Conservation (phyloP, 2,113 vertebrate species). For the Dolichotis patagonum region DNA sequence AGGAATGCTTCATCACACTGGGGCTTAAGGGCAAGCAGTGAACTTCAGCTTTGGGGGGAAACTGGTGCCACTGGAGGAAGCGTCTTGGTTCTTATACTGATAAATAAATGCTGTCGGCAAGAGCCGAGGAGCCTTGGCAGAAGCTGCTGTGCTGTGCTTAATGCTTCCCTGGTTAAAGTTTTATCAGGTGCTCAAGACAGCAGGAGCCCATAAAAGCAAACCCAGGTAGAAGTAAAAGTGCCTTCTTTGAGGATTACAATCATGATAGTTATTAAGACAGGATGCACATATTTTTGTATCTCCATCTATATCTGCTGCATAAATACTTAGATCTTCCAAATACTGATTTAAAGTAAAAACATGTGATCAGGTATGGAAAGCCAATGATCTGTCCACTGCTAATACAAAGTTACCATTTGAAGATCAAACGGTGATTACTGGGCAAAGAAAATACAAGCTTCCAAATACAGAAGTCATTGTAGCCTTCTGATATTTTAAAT, state of each 20-base stretch:
- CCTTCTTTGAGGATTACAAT: slow-evolving; percentile 65
- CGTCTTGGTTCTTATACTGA: slow-evolving; percentile 48
- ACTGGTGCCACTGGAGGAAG: slow-evolving; percentile 63
- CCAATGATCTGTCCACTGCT: neutral
- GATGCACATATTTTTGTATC: slow-evolving; percentile 39
- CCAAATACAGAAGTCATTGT: slow-evolving; percentile 34
- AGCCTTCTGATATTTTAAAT: slow-evolving; percentile 7
- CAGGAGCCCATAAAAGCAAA: slow-evolving; percentile 69
- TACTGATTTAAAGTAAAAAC: slow-evolving; percentile 37
- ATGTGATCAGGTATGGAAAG: neutral
- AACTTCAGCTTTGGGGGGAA: neutral
- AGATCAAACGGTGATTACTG: slow-evolving; percentile 25
- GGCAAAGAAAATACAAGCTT: slow-evolving; percentile 35
- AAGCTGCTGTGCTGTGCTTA: slow-evolving; percentile 68
- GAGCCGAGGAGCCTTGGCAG: slow-evolving; percentile 61
- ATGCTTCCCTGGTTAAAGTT: slow-evolving; percentile 77
- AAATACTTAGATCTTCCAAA: slow-evolving; percentile 57
- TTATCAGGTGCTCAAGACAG: slow-evolving; percentile 80
- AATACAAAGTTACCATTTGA: slow-evolving; percentile 1
- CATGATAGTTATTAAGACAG: slow-evolving; percentile 42
- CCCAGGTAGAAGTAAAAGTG: slow-evolving; percentile 59
- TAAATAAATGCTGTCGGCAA: slow-evolving; percentile 77
- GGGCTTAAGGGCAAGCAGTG: slow-evolving; percentile 35
- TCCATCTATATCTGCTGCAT: slow-evolving; percentile 21
- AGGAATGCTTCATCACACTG: slow-evolving; percentile 33